Conservation (phyloP, 2,113 vertebrate species). For the Donacobius atricapilla region DNA sequence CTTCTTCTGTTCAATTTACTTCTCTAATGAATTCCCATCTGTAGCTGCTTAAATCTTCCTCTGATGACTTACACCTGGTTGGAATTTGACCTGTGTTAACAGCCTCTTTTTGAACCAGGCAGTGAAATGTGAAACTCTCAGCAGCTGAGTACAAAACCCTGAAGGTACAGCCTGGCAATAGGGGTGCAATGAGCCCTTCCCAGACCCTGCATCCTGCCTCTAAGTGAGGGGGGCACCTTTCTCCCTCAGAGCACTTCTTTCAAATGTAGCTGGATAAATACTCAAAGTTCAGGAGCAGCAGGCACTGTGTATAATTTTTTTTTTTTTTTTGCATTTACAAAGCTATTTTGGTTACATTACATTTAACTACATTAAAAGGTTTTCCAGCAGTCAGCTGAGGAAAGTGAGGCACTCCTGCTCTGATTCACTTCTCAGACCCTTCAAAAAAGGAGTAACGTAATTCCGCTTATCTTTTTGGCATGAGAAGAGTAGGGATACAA, state of each 20-base stretch:
- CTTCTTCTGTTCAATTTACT: background rate
- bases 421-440: background rate
- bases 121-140: background rate
- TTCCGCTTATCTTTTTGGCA: background rate
- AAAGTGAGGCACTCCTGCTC: background rate
- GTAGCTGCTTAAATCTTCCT: background rate
- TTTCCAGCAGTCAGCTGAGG: background rate
- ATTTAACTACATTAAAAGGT: background rate
- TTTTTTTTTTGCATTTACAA: background rate
- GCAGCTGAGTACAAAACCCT: background rate
- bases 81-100: background rate
- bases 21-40: background rate
- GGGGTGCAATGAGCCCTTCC: background rate
- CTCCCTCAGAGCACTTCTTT: background rate
- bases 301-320: background rate
- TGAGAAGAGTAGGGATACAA: background rate
- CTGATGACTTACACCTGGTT: background rate
- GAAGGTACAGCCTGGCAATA: background rate
- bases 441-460: background rate
- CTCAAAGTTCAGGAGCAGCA: background rate
- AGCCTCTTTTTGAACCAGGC: background rate
- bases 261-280: background rate
- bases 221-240: rapidly evolving
- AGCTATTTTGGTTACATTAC: background rate
- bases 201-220: background rate